These are phyloP conservation scores for Strigamia transsilvanica DNA, from an alignment of 2,888 invertebrate species.

Conservation along the genomic window DNA sequence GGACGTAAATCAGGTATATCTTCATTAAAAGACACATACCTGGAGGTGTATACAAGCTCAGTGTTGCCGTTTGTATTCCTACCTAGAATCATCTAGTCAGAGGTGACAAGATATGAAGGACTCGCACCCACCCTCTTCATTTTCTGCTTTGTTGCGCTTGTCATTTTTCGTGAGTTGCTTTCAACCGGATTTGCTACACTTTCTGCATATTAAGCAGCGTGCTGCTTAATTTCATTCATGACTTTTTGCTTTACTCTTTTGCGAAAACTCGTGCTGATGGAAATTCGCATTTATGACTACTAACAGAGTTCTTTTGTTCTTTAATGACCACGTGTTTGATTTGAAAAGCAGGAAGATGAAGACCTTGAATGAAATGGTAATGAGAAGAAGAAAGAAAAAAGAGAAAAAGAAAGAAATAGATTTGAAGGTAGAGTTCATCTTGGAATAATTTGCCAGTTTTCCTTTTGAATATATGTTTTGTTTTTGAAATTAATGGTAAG, in stretches of 20 bases:
- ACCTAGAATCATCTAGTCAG: constrained; percentile 31
- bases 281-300: neutral
- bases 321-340: constrained; percentile 12
- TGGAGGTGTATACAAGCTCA: neutral
- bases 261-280: neutral
- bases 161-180: constrained; percentile 28
- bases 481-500: neutral
- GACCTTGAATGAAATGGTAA: neutral
- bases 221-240: constrained; percentile 26
- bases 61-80: constrained; percentile 7
- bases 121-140: constrained; percentile 5
- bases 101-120: constrained; percentile 31
- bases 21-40: constrained; percentile 9
- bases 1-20: constrained; percentile 31
- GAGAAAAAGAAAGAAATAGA: neutral
- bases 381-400: neutral
- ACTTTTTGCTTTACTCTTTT: neutral
- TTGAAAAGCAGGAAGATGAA: constrained; percentile 1
- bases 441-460: constrained; percentile 17
- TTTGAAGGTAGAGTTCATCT: constrained; percentile 28
- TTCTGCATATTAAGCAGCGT: neutral
- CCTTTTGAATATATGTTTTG: constrained; percentile 12
- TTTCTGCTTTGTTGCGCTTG: constrained; percentile 24
- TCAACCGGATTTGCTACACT: constrained; percentile 19
- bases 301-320: neutral